A percentile compares a stretch with the other conserved stretches of the same genome.
phyloP scores from a whole-genome alignment of 2,888 invertebrate genomes.

The Hydrotaea cyrtoneurina region DNA sequence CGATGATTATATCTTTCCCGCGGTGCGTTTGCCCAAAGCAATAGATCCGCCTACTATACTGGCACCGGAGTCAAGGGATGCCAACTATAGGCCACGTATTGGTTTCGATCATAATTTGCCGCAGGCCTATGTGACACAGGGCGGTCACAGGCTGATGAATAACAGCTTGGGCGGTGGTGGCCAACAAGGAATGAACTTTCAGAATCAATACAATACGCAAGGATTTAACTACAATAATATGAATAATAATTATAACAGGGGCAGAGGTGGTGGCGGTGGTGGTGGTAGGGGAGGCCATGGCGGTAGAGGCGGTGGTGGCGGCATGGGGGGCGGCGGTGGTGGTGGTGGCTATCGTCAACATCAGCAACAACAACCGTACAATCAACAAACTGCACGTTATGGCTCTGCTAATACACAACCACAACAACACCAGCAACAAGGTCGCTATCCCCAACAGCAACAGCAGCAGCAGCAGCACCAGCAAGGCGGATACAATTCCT shows the following conservation, averaged over 20 bases:
- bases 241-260: conserved; percentile 42
- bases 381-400: background rate
- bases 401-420: background rate
- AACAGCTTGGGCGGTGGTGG: conserved; percentile 81
- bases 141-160: conserved; percentile 89
- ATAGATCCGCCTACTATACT: conserved; percentile 88
- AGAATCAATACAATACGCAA: conserved; percentile 58
- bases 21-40: conserved; percentile 85
- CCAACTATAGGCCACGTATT: conserved; percentile 89
- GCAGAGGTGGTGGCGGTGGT: conserved; percentile 15
- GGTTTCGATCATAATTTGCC: conserved; percentile 87
- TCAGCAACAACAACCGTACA: background rate
- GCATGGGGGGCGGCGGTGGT: background rate
- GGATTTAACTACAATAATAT: conserved; percentile 50
- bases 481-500: background rate
- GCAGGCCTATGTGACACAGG: conserved; percentile 84
- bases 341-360: conserved; percentile 40
- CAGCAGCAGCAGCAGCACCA: conserved; percentile 17
- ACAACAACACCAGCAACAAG: conserved; percentile 29
- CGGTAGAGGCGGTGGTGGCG: conserved; percentile 22
- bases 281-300: background rate
- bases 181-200: conserved; percentile 56
- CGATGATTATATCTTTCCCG: conserved; percentile 89
- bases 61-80: conserved; percentile 88
- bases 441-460: background rate